Evolutionary conservation across 2,888 invertebrate genomes (phyloP).

Genomic region (Parthenolecanium corni): DNA sequence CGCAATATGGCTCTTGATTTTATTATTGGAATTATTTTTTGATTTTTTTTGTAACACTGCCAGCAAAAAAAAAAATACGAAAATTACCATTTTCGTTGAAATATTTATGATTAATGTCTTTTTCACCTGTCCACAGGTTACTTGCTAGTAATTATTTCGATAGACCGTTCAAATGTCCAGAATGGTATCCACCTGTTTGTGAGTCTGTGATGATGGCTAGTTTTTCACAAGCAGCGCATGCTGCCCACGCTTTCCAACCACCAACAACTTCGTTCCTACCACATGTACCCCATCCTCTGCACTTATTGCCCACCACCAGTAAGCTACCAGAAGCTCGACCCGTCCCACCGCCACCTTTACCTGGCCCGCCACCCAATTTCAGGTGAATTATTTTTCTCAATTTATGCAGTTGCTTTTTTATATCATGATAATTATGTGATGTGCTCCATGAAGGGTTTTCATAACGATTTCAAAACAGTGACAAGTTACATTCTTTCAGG

Average conservation of each 20-base stretch:
- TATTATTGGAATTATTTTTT: no score
- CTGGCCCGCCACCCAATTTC: conserved; percentile 40
- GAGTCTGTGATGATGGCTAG: conserved; percentile 32
- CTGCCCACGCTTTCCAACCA: conserved; percentile 33
- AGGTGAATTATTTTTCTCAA: conserved; percentile 34
- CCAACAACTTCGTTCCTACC: conserved; percentile 42
- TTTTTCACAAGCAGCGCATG: conserved; percentile 34
- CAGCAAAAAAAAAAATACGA: no score
- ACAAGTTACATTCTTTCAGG: no score
- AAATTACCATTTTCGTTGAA: no score
- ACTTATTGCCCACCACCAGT: conserved; percentile 35
- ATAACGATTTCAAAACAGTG: no score
- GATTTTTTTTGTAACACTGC: no score
- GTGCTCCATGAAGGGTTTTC: no score
- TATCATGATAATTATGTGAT: no score
- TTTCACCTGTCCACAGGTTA: conserved; percentile 31
- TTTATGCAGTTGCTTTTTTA: neutral
- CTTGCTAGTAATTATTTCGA: conserved; percentile 35
- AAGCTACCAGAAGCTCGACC: conserved; percentile 36
- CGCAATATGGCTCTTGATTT: no score
- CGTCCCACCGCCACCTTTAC: conserved; percentile 37
- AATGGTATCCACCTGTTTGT: conserved; percentile 35
- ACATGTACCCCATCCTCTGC: conserved; percentile 37
- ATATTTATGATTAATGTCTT: neutral
- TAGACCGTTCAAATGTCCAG: conserved; percentile 35